Evolutionary conservation across 2,113 vertebrate genomes (phyloP), one percentile per base, ranked within the genome.

Genomic region (Mastomys coucha): DNA sequence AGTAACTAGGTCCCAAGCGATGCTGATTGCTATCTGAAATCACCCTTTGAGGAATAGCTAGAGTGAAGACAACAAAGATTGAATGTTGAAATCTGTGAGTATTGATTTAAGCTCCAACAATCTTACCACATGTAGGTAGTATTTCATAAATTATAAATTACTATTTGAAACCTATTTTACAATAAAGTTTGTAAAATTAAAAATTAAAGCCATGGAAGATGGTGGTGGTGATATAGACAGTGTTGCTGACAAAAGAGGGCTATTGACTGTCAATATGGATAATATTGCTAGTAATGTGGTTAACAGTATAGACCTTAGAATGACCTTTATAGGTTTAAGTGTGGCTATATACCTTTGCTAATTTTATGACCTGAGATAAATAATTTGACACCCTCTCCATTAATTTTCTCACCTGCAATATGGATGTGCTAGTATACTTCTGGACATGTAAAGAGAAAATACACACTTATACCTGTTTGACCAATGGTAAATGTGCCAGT

Each of bases 91-190:
- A 91, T 91, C 31, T 4, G 1, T 67, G 22, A 33, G 58, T 53
- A 86, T 28, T 22, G 3, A 95, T 72, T 92, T 67, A 91, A 81
- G 8, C 5, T 89, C 81, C 58, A 84, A 89, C 80, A 91, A 36
- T 93, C 72, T 93, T 49, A 69, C 51, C 12, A 49, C 9, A 33
- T 58, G 49, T 69, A 80, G 42, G 33, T 20, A 81, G 69, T 42
- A 72, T 7, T 45, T 89, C 13, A 19, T 60, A 86, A 92, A 53
- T 89, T 67, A 65, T 20, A 60, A 86, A 81, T 39, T 9, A 33
- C 2, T 70, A 0, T 42, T 9, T 67, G 58, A 82, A 82, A 39
- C 6, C 80, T 3, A 60, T 60, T 82, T 60, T 16, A 39, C 7
- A 60, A 60, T 28, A 8, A 60, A n/a, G 78, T n/a, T 58, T 39